Evolutionary conservation across 2,797 vertebrate genomes (phyloP).

Genomic region (Pipistrellus pygmaeus): DNA sequence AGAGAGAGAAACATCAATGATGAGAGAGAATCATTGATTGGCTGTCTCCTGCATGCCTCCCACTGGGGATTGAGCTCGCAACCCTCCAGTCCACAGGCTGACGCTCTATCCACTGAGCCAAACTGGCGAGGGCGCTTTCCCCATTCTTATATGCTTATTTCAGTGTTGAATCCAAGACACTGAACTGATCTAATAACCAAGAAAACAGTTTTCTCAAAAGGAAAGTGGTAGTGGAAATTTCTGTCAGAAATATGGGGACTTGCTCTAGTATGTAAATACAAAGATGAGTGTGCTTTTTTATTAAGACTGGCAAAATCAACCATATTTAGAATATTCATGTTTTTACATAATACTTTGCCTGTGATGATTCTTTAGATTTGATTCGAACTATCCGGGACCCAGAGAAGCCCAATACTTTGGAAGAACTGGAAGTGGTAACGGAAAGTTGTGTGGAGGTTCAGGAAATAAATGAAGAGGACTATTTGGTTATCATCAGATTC

Average conservation of each 20-base stretch:
- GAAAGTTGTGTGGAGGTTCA: conserved; percentile 95
- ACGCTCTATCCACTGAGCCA: too few species aligned
- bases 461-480: conserved; percentile 93
- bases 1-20: too few species aligned
- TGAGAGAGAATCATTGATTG: too few species aligned
- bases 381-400: conserved; percentile 97
- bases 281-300: neutral
- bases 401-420: conserved; percentile 97
- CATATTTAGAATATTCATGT: conserved; percentile 32
- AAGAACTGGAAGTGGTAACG: conserved; percentile 97
- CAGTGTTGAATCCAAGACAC: conserved; percentile 8
- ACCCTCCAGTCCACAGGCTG: too few species aligned
- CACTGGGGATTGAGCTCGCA: too few species aligned
- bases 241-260: conserved; percentile 18
- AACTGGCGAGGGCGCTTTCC: neutral
- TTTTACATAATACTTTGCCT: conserved; percentile 25
- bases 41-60: too few species aligned
- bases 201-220: conserved; percentile 56
- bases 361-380: conserved; percentile 90
- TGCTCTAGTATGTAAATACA: conserved; percentile 22
- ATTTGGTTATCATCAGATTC: conserved; percentile 95
- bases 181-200: conserved; percentile 1
- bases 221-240: neutral
- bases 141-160: neutral
- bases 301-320: neutral